Conservation (phyloP, 2,113 vertebrate genomes). For the Amphilophus citrinellus region DNA sequence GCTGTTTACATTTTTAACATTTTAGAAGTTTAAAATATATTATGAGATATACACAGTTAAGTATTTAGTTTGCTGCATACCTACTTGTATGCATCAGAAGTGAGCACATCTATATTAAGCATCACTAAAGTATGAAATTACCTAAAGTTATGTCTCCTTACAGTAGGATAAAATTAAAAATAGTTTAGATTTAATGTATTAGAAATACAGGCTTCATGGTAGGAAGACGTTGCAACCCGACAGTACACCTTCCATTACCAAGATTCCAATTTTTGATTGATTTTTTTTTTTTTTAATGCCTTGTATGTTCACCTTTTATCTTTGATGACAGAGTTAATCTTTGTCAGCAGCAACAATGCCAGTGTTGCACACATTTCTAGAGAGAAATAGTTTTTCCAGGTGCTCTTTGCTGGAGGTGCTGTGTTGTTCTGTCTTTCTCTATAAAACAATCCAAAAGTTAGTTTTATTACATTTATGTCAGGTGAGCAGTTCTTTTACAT, state of each 20-base stretch:
- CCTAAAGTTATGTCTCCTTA: background rate
- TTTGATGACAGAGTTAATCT: background rate
- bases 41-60: background rate
- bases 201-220: background rate
- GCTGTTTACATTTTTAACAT: background rate
- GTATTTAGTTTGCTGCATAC: background rate
- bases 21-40: background rate
- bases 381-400: too few relatives aligned
- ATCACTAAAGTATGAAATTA: conserved; percentile 1
- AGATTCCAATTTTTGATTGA: background rate
- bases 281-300: background rate
- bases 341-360: background rate
- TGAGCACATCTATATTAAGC: too few relatives aligned
- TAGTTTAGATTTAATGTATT: background rate
- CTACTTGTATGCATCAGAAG: background rate
- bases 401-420: background rate
- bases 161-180: background rate
- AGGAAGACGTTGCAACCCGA: background rate
- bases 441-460: background rate
- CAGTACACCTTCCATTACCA: rapidly evolving
- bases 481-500: background rate
- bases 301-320: background rate
- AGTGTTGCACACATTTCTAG: background rate
- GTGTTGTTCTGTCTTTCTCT: background rate
- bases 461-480: background rate